Evolutionary conservation across 2,888 invertebrate genomes (phyloP).

Genomic region (Acrocyrtus sp.): DNA sequence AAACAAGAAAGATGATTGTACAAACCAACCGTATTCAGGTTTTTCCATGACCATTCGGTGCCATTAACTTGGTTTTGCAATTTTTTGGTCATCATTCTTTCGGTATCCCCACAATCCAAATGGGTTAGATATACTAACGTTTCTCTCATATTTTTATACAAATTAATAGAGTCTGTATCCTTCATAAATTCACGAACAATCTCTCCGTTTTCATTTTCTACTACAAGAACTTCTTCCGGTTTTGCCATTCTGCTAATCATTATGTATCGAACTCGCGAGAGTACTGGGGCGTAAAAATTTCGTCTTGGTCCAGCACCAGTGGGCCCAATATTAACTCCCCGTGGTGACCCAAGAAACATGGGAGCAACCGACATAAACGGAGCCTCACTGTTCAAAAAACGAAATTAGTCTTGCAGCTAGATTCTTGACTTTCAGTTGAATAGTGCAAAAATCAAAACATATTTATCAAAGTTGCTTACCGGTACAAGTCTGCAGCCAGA

Average conservation of each 20-base stretch:
- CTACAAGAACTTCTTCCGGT: slow-evolving; percentile 98
- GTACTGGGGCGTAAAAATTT: slow-evolving; percentile 80
- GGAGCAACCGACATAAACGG: slow-evolving; percentile 51
- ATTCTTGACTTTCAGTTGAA: not conserved
- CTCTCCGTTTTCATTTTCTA: slow-evolving; percentile 99
- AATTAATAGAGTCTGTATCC: slow-evolving; percentile 98
- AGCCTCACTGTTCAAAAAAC: slow-evolving; percentile 47
- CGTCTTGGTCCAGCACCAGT: slow-evolving; percentile 70
- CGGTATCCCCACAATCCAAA: slow-evolving; percentile 97
- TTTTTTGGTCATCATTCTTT: slow-evolving; percentile 99
- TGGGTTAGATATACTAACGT: slow-evolving; percentile 98
- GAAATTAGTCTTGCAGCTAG: not conserved
- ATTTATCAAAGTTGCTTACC: slow-evolving; percentile 67
- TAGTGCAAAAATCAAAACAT: not conserved
- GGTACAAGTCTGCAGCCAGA: slow-evolving; percentile 90
- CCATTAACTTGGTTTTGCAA: slow-evolving; percentile 98
- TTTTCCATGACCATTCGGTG: slow-evolving; percentile 99
- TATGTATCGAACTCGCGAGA: slow-evolving; percentile 82
- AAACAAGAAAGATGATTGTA: slow-evolving; percentile 13
- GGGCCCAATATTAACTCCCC: slow-evolving; percentile 19
- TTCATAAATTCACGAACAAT: slow-evolving; percentile 99
- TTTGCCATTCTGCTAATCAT: slow-evolving; percentile 99
- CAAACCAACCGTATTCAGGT: slow-evolving; percentile 87
- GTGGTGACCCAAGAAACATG: slow-evolving; percentile 42
- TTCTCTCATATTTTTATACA: slow-evolving; percentile 99